Conservation (phyloP, 2,113 vertebrate species). For the Corydoras sp. region DNA sequence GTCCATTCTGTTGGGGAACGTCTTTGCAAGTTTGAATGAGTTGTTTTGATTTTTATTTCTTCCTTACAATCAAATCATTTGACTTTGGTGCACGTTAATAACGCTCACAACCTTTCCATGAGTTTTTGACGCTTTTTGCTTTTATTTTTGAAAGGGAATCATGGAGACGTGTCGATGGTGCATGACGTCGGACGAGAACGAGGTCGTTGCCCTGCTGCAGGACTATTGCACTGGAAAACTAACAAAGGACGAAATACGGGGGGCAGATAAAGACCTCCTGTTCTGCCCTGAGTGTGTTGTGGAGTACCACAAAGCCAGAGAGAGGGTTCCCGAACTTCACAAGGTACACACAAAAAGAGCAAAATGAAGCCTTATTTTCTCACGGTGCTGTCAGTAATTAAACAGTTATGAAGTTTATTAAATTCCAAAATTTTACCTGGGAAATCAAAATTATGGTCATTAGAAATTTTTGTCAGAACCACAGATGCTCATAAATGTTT, state of each 20-base stretch:
- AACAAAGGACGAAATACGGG: conserved; percentile 51
- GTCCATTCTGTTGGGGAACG: too few relatives aligned
- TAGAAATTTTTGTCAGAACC: too few relatives aligned
- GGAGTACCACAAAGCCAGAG: conserved; percentile 73
- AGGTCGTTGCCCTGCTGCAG: conserved; percentile 50
- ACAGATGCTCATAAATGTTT: too few relatives aligned
- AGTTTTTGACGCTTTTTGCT: background rate
- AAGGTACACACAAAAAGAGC: conserved; percentile 56
- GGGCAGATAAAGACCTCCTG: conserved; percentile 69
- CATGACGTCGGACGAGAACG: conserved; percentile 56
- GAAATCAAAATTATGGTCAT: too few relatives aligned
- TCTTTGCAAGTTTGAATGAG: too few relatives aligned
- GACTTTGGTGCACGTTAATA: too few relatives aligned
- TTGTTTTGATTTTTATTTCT: too few relatives aligned
- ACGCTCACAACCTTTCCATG: background rate
- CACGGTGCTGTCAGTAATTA: too few relatives aligned
- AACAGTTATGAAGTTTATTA: too few relatives aligned
- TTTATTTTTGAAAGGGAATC: conserved; percentile 37
- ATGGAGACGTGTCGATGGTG: conserved; percentile 85
- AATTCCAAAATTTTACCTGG: too few relatives aligned
- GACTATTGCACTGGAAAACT: conserved; percentile 54
- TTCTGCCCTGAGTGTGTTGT: conserved; percentile 78
- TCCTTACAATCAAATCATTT: too few relatives aligned
- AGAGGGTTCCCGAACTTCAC: conserved; percentile 60
- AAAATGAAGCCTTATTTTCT: too few relatives aligned